phyloP scores from a whole-genome alignment of 2,797 vertebrate genomes.

The Chrysocyon brachyurus region DNA sequence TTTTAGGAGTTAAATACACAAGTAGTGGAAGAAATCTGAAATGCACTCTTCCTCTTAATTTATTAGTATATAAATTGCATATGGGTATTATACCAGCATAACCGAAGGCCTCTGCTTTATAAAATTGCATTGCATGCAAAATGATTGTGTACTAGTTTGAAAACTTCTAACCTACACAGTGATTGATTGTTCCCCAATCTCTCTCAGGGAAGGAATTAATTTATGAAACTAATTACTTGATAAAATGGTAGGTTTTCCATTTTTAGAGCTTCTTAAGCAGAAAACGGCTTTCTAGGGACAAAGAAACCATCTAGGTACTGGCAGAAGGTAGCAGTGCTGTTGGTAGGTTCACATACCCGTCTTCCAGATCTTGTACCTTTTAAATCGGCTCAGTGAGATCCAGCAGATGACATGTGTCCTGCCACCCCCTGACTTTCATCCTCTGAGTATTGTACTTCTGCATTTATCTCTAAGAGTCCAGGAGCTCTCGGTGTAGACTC shows the following conservation, averaged over 20 bases:
- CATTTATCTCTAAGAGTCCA: neutral
- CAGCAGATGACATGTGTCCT: neutral
- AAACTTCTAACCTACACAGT: neutral
- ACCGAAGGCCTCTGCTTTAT: neutral
- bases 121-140: neutral
- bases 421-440: neutral
- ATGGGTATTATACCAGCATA: neutral
- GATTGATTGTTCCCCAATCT: neutral
- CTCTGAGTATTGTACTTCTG: neutral
- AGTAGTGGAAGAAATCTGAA: neutral
- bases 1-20: neutral
- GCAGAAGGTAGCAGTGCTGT: neutral
- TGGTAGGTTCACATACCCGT: neutral
- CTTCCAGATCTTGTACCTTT: neutral
- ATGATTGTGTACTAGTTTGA: neutral
- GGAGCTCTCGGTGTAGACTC: neutral
- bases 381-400: neutral
- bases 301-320: neutral
- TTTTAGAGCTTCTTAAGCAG: neutral
- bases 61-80: neutral
- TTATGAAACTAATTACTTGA: neutral
- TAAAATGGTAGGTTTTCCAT: neutral
- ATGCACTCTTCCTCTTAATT: neutral
- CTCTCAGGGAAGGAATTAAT: conserved; percentile 17
- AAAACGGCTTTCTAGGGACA: neutral